Evolutionary conservation across 2,888 invertebrate genomes (phyloP), one percentile per base, ranked within the genome.

Genomic region (Oscheius myriophilus): DNA sequence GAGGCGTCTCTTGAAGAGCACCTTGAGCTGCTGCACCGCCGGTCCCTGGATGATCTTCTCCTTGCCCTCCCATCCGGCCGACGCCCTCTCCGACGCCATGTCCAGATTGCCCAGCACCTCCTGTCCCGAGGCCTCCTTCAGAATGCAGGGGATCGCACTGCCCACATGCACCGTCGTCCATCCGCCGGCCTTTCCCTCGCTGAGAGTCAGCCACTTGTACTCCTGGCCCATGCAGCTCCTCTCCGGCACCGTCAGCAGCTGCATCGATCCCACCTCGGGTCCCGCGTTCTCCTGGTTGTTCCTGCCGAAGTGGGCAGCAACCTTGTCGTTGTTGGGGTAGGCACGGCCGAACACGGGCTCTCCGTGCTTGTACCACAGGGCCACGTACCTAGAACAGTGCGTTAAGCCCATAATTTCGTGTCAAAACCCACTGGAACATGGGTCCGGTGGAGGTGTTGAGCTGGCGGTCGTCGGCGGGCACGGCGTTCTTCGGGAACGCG

Each of bases 351-450:
- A 79, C 26, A 81, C 75, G 16, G 81, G 81, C 21, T 81, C 73
- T 49, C 81, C 81, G 70, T 81, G 81, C 57, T 79, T 79, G 72
- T 81, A 81, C 81, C 81, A 81, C 21, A 81, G 75, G 6, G 79
- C 81, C 46, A 81, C 78, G 71, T 77, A 79, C 65, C 46, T 46
- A 67, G n/a, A 69, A 39, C 41, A 39, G 59, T 53, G 51, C 23
- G 7, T 11, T 42, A 18, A 55, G 14, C 67, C 58, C 26, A 62
- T 54, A 14, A 46, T 46, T 33, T 9, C 9, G 4, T 6, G 33
- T n/a, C n/a, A 46, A 46, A 11, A 46, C 46, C 11, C 4, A 46
- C 18, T 78, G 75, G 70, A 72, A 71, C 57, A 76, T 77, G 42
- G 73, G 73, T 25, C 78, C 75, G 9, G 69, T 70, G 23, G 73